Evolutionary conservation across 2,113 vertebrate species (phyloP).

Genomic region (Tetrao urogallus): DNA sequence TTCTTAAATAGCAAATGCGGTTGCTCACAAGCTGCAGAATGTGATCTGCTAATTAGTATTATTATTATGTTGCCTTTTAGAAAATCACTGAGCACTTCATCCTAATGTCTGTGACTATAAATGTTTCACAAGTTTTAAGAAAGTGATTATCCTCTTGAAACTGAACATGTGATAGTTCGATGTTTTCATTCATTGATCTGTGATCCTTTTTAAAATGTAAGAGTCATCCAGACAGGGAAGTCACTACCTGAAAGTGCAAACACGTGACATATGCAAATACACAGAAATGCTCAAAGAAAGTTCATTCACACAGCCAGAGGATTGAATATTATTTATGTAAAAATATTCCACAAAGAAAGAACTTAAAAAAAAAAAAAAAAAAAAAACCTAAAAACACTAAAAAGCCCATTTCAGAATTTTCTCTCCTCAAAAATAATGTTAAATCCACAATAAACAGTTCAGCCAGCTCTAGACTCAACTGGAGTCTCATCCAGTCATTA

Average conservation of each 20-base stretch:
- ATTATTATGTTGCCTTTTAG: not conserved
- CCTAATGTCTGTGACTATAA: not conserved
- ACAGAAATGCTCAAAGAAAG: not conserved
- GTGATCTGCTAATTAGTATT: not conserved
- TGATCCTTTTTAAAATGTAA: constrained; percentile 35
- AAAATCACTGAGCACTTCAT: not conserved
- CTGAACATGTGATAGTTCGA: not conserved
- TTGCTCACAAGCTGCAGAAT: not conserved
- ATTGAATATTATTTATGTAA: not conserved
- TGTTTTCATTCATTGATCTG: constrained; percentile 34
- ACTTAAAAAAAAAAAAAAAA: not conserved
- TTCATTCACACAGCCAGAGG: not conserved
- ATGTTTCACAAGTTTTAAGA: not conserved
- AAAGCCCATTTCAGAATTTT: not conserved
- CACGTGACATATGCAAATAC: not conserved
- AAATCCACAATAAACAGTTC: constrained; percentile 41
- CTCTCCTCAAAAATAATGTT: not conserved
- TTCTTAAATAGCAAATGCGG: not conserved
- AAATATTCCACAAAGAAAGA: constrained; percentile 15
- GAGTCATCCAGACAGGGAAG: not conserved
- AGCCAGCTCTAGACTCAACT: constrained; percentile 28
- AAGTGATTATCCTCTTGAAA: constrained; percentile 22
- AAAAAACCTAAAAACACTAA: not conserved
- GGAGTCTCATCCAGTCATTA: constrained; percentile 41
- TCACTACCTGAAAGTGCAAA: constrained; percentile 4